Conservation (phyloP, 2,797 vertebrate species). For the Lutjanus campechanus region DNA sequence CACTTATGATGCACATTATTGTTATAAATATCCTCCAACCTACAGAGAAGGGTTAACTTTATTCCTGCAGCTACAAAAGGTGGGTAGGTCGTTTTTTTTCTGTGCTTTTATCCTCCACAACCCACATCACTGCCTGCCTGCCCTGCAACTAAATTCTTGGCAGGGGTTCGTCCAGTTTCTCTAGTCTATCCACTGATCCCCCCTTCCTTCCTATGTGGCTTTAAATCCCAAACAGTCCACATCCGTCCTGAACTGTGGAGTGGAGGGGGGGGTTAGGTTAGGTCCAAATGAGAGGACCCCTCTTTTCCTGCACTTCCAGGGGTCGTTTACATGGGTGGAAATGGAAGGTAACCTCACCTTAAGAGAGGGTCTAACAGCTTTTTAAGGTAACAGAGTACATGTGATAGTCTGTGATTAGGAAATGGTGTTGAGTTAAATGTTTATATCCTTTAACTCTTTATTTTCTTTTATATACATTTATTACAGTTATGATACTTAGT, state of each 20-base stretch:
- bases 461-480: too few relatives aligned
- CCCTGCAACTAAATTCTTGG: conserved; percentile 73
- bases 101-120: conserved; percentile 60
- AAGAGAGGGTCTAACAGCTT: not conserved
- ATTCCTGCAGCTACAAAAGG: conserved; percentile 42
- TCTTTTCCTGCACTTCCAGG: conserved; percentile 44
- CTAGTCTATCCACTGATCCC: conserved; percentile 64
- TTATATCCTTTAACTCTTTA: too few relatives aligned
- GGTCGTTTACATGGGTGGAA: conserved; percentile 30
- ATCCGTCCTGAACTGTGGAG: conserved; percentile 75
- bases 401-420: not conserved
- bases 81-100: conserved; percentile 30
- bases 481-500: too few relatives aligned
- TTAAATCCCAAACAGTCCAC: conserved; percentile 82
- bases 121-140: conserved; percentile 60
- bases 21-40: not conserved
- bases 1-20: not conserved
- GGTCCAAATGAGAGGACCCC: conserved; percentile 47
- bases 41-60: conserved; percentile 19
- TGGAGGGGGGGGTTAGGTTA: not conserved
- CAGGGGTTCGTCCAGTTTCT: conserved; percentile 75
- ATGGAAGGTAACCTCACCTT: conserved; percentile 12
- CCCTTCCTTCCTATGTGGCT: conserved; percentile 78
- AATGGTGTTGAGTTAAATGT: not conserved
- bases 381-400: not conserved